These are phyloP conservation scores for Glossophaga mutica DNA, from an alignment of 2,797 vertebrate genomes.

Conservation along the genomic window DNA sequence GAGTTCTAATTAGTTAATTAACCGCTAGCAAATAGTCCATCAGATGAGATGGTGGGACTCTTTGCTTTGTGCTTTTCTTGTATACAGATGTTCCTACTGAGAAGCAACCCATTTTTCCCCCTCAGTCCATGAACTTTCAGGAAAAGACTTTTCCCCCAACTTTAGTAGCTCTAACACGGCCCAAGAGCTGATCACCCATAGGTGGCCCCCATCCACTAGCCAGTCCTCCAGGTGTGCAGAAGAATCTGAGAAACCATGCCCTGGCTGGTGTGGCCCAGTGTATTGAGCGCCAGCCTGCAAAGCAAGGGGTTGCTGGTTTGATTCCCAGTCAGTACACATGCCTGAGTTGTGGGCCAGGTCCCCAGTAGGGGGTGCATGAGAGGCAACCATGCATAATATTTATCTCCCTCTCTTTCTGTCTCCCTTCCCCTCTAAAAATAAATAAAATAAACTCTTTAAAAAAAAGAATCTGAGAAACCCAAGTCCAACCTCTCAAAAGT, in stretches of 20 bases:
- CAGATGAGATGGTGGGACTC: no score
- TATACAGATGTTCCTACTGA: background rate
- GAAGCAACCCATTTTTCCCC: background rate
- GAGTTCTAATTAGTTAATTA: background rate
- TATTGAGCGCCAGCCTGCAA: no score
- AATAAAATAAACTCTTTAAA: no score
- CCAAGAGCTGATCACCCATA: background rate
- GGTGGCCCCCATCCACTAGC: background rate
- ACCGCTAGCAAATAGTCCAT: accelerated
- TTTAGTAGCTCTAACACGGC: background rate
- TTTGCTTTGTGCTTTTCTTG: background rate
- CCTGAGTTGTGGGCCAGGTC: no score
- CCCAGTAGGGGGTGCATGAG: no score
- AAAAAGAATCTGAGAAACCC: background rate
- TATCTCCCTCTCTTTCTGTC: no score
- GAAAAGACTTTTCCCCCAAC: background rate
- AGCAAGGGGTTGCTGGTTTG: no score
- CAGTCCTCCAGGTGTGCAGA: background rate
- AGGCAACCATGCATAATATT: no score
- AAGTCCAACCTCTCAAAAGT: background rate
- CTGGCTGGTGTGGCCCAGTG: no score
- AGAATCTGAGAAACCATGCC: background rate
- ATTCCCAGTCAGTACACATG: no score
- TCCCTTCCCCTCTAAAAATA: no score
- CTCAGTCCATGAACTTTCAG: background rate